Conservation (phyloP, 2,113 vertebrate species). For the Podiceps cristatus region DNA sequence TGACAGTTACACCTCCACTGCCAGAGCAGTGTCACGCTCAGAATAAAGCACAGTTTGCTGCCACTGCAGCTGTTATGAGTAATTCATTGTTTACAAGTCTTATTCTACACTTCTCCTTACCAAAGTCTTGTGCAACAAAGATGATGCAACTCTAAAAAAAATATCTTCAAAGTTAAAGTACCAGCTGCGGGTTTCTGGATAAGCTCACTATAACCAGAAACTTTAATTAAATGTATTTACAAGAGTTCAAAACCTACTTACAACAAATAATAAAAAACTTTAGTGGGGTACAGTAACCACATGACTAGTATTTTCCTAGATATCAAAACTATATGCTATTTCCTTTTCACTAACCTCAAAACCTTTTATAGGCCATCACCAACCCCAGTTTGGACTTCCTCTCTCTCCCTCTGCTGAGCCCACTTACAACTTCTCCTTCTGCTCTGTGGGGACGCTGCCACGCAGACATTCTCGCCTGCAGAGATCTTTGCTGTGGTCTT, state of each 20-base stretch:
- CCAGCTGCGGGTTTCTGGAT: neutral
- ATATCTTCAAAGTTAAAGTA: neutral
- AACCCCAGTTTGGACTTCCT: neutral
- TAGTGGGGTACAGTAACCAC: neutral
- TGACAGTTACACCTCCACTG: neutral
- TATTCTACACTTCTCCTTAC: neutral
- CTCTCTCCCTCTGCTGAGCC: neutral
- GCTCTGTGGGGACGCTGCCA: neutral
- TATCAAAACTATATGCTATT: neutral
- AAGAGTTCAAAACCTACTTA: neutral
- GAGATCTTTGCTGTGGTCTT: neutral
- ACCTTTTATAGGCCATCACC: neutral
- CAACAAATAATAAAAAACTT: neutral
- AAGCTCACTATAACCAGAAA: neutral
- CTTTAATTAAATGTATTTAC: neutral
- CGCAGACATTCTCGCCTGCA: neutral
- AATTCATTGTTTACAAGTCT: neutral
- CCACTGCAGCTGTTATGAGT: neutral
- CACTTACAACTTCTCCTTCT: neutral
- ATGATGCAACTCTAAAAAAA: neutral
- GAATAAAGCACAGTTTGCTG: neutral
- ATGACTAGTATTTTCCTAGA: neutral
- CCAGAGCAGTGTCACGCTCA: neutral
- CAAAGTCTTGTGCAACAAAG: neutral
- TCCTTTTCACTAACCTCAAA: neutral